These are phyloP conservation scores for Machimus rusticus DNA, from an alignment of 2,888 invertebrate species.

Conservation along the genomic window DNA sequence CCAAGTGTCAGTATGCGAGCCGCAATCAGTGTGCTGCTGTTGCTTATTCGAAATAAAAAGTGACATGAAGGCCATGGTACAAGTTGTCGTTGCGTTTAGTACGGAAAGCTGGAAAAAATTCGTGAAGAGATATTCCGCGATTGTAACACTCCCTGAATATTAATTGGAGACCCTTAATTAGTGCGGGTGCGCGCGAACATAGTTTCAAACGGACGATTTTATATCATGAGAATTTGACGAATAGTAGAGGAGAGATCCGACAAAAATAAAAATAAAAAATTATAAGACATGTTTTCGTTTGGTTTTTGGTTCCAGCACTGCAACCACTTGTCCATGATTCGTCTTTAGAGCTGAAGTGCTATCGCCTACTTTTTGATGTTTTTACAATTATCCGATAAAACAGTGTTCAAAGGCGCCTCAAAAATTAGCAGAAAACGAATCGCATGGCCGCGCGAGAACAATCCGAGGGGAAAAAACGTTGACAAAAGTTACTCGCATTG, in stretches of 20 bases:
- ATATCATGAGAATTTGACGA: not conserved
- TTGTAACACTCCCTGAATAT: not conserved
- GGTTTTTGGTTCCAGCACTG: not conserved
- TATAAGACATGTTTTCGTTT: not conserved
- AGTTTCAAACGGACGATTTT: not conserved
- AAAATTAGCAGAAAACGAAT: not conserved
- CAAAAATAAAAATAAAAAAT: not conserved
- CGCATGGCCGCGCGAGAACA: not conserved
- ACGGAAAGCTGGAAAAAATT: constrained; percentile 37
- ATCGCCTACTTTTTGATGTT: not conserved
- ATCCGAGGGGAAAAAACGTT: not conserved
- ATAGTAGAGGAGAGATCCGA: not conserved
- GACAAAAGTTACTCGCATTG: constrained; percentile 21
- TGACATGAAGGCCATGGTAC: constrained; percentile 52
- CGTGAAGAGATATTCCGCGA: not conserved
- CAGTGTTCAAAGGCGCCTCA: not conserved
- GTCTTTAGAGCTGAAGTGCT: not conserved
- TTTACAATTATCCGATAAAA: not conserved
- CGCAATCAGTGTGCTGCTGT: constrained; percentile 27
- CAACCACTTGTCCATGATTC: constrained; percentile 37
- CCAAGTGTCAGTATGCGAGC: constrained; percentile 18
- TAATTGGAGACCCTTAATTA: not conserved
- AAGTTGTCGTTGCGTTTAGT: constrained; percentile 48
- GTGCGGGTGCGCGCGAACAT: not conserved
- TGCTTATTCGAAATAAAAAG: constrained; percentile 43